phyloP scores from a whole-genome alignment of 2,797 vertebrate species.

The Molothrus ater region DNA sequence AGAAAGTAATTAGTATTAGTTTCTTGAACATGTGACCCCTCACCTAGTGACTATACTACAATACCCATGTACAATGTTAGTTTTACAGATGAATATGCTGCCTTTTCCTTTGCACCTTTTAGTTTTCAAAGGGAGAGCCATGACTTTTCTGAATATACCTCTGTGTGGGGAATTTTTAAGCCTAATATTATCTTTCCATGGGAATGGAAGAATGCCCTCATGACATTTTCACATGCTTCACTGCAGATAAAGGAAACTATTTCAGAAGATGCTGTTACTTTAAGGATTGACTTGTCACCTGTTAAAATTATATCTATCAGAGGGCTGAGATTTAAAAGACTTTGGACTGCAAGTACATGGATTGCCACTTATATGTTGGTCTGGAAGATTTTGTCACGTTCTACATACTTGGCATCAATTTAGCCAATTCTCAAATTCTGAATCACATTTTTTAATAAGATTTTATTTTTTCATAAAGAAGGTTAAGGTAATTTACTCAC shows the following conservation, averaged over 20 bases:
- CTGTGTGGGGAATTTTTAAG: not conserved
- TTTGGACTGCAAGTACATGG: not conserved
- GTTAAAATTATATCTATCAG: not conserved
- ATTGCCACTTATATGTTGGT: not conserved
- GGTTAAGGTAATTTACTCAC: constrained; percentile 64
- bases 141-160: not conserved
- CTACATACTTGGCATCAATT: not conserved
- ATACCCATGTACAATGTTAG: not conserved
- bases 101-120: not conserved
- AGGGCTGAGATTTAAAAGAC: not conserved
- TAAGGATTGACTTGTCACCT: constrained; percentile 42
- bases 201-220: not conserved
- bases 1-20: not conserved
- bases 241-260: not conserved
- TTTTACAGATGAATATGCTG: not conserved
- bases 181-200: not conserved
- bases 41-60: not conserved
- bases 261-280: constrained; percentile 1
- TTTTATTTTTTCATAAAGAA: constrained; percentile 24
- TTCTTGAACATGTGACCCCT: not conserved
- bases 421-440: not conserved
- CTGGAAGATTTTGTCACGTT: not conserved
- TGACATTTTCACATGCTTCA: not conserved
- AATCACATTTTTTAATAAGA: not conserved
- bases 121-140: not conserved